phyloP scores from a whole-genome alignment of 30 jellyfish, hydroid and myxozoan genomes.

The Hydra vulgaris region DNA sequence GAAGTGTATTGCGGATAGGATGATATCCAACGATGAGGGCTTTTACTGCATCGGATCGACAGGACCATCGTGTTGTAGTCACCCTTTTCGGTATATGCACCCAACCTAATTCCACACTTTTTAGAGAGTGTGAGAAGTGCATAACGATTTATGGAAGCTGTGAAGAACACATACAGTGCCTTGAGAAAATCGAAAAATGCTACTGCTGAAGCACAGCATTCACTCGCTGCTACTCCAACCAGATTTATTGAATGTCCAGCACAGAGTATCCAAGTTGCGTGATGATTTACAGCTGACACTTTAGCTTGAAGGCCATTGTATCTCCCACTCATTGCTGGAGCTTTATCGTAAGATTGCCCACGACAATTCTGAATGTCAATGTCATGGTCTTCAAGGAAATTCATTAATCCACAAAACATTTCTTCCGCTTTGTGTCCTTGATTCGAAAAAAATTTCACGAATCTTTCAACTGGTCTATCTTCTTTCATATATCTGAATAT shows the following conservation, averaged over 20 bases:
- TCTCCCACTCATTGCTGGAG: not conserved
- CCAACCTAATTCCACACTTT: not conserved
- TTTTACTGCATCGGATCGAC: not conserved
- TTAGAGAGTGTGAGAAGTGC: not conserved
- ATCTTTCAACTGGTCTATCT: not conserved
- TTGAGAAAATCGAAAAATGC: not conserved
- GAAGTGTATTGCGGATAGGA: not conserved
- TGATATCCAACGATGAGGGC: not conserved
- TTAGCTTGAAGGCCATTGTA: not conserved
- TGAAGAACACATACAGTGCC: not conserved
- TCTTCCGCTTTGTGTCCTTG: constrained; percentile 1
- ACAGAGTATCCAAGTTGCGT: not conserved
- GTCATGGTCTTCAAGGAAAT: not conserved
- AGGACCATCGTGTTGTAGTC: not conserved
- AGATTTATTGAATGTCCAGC: not conserved
- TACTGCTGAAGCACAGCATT: not conserved
- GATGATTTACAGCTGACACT: not conserved
- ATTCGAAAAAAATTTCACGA: not conserved
- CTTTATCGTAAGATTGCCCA: not conserved
- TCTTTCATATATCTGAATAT: not conserved
- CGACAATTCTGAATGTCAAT: not conserved
- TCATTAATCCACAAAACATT: constrained; percentile 1
- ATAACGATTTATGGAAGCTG: not conserved
- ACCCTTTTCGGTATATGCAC: not conserved
- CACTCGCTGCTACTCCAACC: not conserved